Conservation (phyloP, 2,888 invertebrate genomes). For the Oscheius sp. region DNA sequence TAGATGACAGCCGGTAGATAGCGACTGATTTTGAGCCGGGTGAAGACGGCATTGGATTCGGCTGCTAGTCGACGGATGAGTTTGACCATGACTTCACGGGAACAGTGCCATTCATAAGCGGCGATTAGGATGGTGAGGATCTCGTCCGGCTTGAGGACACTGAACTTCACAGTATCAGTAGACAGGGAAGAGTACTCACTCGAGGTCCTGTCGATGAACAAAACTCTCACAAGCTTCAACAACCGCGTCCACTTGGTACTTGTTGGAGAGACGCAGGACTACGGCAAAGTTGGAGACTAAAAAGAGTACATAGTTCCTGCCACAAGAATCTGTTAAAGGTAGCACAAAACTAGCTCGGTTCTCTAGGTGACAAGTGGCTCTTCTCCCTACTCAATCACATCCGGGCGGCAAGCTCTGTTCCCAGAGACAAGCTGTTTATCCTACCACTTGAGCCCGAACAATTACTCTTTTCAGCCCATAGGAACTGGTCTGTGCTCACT, state of each 20-base stretch:
- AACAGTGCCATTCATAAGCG: constrained; percentile 60
- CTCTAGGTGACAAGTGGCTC: no score
- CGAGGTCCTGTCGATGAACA: constrained; percentile 28
- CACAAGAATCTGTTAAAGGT: background rate
- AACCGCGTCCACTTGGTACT: constrained; percentile 66
- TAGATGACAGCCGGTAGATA: constrained; percentile 61
- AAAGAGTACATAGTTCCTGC: constrained; percentile 30
- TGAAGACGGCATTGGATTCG: constrained; percentile 62
- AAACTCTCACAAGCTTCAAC: constrained; percentile 64
- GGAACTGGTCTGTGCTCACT: no score
- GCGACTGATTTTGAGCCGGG: constrained; percentile 64
- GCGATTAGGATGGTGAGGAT: constrained; percentile 67
- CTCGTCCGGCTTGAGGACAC: constrained; percentile 64
- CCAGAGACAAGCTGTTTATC: constrained; percentile 19
- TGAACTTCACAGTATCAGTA: constrained; percentile 40
- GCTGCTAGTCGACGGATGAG: constrained; percentile 61
- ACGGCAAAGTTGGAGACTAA: constrained; percentile 63
- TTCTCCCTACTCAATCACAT: background rate
- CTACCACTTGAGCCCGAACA: constrained; percentile 10
- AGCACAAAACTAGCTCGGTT: background rate
- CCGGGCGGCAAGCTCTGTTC: constrained; percentile 13
- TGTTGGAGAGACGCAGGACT: constrained; percentile 65
- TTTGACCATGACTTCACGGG: constrained; percentile 54
- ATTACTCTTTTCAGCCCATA: constrained; percentile 15
- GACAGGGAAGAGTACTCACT: constrained; percentile 31